Evolutionary conservation across 2,797 vertebrate species (phyloP), one percentile per base, ranked within the genome.

Genomic region (Tapirus indicus): DNA sequence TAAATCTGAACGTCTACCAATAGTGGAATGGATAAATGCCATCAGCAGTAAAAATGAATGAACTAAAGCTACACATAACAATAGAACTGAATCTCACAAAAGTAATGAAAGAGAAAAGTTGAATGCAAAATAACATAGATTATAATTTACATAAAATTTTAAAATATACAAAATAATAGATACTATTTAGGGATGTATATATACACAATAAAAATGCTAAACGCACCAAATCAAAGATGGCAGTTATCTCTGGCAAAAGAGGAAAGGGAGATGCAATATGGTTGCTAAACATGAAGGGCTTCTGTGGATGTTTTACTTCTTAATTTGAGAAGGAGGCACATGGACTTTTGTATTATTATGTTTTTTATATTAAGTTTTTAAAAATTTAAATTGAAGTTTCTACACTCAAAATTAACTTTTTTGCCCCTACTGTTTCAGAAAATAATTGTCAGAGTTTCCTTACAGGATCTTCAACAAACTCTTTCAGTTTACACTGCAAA

Each of bases 401-500:
- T 82, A 72, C 41, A 68, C 8, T 94, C 54, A 91, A 49, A 91
- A 83, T 66, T 93, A 88, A 79, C 2, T 41, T 69, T 74, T 14
- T 16, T 41, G 23, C 35, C n/a, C 82, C 29, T 60, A 88, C 35
- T 72, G 71, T 95, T 95, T 95, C 62, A 82, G 32, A 96, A 89
- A 93, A 66, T 41, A 88, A 18, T 96, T 68, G 56, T 92, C 44
- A 88, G 44, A 93, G 35, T 85, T 92, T 92, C 60, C 91, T 41
- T 77, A 12, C 11, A 96, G 5, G 10, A 69, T 78, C n/a, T 68
- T 47, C 64, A 78, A 87, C 23, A 92, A 95, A 86, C 47, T 6
- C 86, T 95, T 92, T 88, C 16, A 82, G 90, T 77, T 90, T 88
- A 85, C 17, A 86, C 7, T 41, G 17, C 47, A 92, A 94, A 83